Evolutionary conservation across 1,140 invertebrate species (phyloP).

Genomic region (Pseudomyrmex cubaensis): DNA sequence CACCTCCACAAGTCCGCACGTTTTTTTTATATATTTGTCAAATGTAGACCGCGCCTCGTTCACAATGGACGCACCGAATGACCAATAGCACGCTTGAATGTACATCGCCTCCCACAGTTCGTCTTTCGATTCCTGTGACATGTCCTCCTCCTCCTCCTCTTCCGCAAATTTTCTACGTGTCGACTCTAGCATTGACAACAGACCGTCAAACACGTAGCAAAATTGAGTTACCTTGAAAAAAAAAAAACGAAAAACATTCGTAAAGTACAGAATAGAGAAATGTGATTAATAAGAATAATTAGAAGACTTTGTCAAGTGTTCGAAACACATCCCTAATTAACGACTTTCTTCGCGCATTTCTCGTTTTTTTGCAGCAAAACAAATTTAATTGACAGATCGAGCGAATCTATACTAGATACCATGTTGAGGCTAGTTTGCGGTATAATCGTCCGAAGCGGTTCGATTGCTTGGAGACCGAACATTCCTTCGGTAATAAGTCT

Average conservation of each 20-base stretch:
- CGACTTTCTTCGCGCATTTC: neutral
- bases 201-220: constrained; percentile 92
- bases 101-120: constrained; percentile 81
- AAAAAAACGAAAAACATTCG: neutral
- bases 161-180: constrained; percentile 61
- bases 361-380: neutral
- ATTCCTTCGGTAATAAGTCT: constrained; percentile 92
- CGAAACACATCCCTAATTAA: no score
- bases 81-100: constrained; percentile 91
- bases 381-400: constrained; percentile 5
- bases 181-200: constrained; percentile 84
- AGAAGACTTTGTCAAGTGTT: no score
- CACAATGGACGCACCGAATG: constrained; percentile 91
- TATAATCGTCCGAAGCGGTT: constrained; percentile 92
- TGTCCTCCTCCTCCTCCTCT: constrained; percentile 25
- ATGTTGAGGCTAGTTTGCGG: constrained; percentile 94
- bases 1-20: constrained; percentile 88
- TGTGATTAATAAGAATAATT: no score
- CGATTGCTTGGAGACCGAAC: constrained; percentile 88
- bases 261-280: neutral
- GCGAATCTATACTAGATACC: constrained; percentile 83
- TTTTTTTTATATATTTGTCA: constrained; percentile 92
- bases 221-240: constrained; percentile 90
- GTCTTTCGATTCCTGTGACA: constrained; percentile 31
- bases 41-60: constrained; percentile 89